Percentiles rank a stretch among this genome's conserved stretches.
Conservation (phyloP, 2,888 invertebrate species). For the Omphaloscelis lunosa region DNA sequence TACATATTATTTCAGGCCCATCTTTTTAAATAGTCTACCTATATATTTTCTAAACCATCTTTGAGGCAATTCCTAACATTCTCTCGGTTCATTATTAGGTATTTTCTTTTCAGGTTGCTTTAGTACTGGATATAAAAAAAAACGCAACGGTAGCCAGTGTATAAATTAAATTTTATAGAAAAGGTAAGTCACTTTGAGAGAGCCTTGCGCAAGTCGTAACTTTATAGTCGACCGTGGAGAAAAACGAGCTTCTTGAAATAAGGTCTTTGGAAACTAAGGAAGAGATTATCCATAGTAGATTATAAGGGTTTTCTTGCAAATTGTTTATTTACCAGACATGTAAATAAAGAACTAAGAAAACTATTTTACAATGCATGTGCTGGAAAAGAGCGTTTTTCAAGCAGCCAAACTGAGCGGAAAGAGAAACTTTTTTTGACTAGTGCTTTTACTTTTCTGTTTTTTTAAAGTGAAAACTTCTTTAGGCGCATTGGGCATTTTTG, state of each 20-base stretch:
- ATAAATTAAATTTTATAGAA: slow-evolving; percentile 23
- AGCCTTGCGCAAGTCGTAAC: slow-evolving; percentile 3
- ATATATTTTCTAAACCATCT: no score
- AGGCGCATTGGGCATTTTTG: no score
- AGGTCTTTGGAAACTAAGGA: not conserved
- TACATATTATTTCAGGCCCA: not conserved
- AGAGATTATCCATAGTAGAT: not conserved
- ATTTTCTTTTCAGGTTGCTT: not conserved
- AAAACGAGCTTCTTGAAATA: slow-evolving; percentile 8
- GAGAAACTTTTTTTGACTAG: no score
- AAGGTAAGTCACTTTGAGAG: not conserved
- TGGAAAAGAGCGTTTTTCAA: no score
- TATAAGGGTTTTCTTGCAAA: not conserved
- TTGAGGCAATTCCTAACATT: no score
- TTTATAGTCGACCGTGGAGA: slow-evolving; percentile 5
- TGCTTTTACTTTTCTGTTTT: no score
- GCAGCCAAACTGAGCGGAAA: no score
- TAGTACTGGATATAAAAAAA: not conserved
- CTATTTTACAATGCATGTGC: no score
- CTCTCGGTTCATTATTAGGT: no score
- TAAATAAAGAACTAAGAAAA: not conserved
- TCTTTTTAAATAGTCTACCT: not conserved
- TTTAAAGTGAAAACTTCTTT: no score
- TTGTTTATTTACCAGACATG: not conserved
- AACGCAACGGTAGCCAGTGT: not conserved